phyloP scores from a whole-genome alignment of 2,113 vertebrate genomes.

The Nerophis lumbriciformis region DNA sequence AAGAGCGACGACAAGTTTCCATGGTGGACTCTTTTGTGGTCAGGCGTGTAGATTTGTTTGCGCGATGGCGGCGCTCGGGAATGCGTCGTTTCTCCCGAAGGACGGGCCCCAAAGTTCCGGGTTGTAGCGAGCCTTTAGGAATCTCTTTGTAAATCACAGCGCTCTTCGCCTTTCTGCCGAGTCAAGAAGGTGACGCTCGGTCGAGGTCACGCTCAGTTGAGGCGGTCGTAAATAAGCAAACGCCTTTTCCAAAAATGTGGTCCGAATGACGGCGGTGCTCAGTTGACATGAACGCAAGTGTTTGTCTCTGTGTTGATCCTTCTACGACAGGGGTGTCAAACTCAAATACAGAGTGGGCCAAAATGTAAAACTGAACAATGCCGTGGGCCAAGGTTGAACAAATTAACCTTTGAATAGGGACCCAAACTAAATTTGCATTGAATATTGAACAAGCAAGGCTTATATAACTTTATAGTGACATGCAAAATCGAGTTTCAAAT shows the following conservation, averaged over 20 bases:
- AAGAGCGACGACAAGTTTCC: slow-evolving; percentile 19
- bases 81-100: slow-evolving; percentile 30
- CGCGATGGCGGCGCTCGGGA: slow-evolving; percentile 28
- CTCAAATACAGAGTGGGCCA: no score
- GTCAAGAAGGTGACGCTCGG: slow-evolving; percentile 19
- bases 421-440: no score
- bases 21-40: slow-evolving; percentile 7
- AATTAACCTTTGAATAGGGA: no score
- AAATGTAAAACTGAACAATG: no score
- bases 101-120: slow-evolving; percentile 40
- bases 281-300: no score
- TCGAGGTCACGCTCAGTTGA: slow-evolving; percentile 8
- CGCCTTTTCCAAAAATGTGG: neutral
- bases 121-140: slow-evolving; percentile 29
- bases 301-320: no score
- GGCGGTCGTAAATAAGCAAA: slow-evolving; percentile 19
- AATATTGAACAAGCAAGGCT: no score
- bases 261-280: no score
- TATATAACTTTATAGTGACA: no score
- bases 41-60: slow-evolving; percentile 38
- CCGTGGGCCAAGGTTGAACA: no score
- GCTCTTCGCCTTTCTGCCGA: slow-evolving; percentile 14
- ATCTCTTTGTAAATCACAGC: slow-evolving; percentile 43
- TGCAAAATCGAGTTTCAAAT: no score
- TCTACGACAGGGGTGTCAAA: no score